Conservation (phyloP, 1,140 invertebrate species). For the Triops cancriformis region DNA sequence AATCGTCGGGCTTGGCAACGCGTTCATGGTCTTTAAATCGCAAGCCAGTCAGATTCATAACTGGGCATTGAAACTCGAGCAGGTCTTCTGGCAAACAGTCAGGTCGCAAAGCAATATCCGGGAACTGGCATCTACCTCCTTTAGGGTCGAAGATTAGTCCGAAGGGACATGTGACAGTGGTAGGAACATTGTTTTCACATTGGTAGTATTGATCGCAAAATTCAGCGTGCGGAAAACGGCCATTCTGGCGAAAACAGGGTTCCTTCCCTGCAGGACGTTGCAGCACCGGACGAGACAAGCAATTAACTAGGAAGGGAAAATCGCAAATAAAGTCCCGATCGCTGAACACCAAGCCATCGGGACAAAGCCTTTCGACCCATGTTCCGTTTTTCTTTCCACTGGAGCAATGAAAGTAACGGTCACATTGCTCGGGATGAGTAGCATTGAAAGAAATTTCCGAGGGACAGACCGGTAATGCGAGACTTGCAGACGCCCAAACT, state of each 20-base stretch:
- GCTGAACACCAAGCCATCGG: constrained; percentile 17
- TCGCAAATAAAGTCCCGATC: constrained; percentile 1
- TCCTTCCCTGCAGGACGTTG: constrained; percentile 6
- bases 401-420: constrained; percentile 5
- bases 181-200: neutral
- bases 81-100: constrained; percentile 14
- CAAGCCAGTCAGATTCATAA: neutral
- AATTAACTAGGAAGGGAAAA: constrained; percentile 17
- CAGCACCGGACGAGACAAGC: constrained; percentile 5
- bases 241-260: constrained; percentile 9
- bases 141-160: constrained; percentile 40
- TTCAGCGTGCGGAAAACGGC: neutral
- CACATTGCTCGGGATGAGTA: constrained; percentile 2
- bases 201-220: constrained; percentile 14
- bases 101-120: constrained; percentile 20
- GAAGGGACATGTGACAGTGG: constrained; percentile 37
- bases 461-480: constrained; percentile 8
- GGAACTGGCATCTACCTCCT: constrained; percentile 32
- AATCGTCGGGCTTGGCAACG: constrained; percentile 9
- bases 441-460: neutral
- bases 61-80: constrained; percentile 15
- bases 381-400: neutral
- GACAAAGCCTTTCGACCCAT: neutral
- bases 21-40: constrained; percentile 11
- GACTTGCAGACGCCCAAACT: constrained; percentile 3